A percentile compares a stretch with the other conserved stretches of the same genome.
These are phyloP conservation scores for Dexiosoma caninum DNA, from an alignment of 2,888 invertebrate species.

Conservation along the genomic window DNA sequence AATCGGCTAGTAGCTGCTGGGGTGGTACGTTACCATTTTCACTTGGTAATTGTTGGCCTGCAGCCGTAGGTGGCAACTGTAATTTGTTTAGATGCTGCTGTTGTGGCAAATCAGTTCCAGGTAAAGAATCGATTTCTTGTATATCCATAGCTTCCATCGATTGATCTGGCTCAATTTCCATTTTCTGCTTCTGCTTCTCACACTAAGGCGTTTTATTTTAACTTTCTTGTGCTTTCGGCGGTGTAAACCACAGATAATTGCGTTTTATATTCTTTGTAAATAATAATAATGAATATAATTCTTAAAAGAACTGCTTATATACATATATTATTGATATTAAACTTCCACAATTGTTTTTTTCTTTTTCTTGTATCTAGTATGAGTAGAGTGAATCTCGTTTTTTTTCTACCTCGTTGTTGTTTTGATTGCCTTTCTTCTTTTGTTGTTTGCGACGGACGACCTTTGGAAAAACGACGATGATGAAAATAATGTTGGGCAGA, in stretches of 20 bases:
- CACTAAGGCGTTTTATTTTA: slow-evolving; percentile 44
- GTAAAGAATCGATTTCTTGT: slow-evolving; percentile 75
- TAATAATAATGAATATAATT: not conserved
- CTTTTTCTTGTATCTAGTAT: slow-evolving; percentile 36
- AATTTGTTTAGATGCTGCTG: slow-evolving; percentile 65
- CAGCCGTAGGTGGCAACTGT: slow-evolving; percentile 58
- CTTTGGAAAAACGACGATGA: slow-evolving; percentile 56
- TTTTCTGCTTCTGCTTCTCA: slow-evolving; percentile 68
- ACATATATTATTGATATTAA: slow-evolving; percentile 12
- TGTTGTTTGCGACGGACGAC: slow-evolving; percentile 54
- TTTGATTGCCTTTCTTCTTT: slow-evolving; percentile 55
- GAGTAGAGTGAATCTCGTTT: slow-evolving; percentile 49
- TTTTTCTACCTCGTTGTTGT: slow-evolving; percentile 54
- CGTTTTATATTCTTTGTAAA: slow-evolving; percentile 41
- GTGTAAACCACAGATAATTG: slow-evolving; percentile 22
- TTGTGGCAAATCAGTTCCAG: slow-evolving; percentile 70
- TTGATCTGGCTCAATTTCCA: slow-evolving; percentile 77
- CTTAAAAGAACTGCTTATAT: not conserved
- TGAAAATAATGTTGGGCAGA: slow-evolving; percentile 30
- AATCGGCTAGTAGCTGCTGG: slow-evolving; percentile 70
- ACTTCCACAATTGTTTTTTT: slow-evolving; percentile 49
- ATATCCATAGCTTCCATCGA: slow-evolving; percentile 77
- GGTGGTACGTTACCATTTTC: slow-evolving; percentile 74
- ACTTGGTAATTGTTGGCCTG: slow-evolving; percentile 67
- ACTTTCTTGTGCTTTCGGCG: slow-evolving; percentile 20